Percentiles rank a stretch among this genome's conserved stretches.
phyloP scores from a whole-genome alignment of 2,113 vertebrate species.

The Xenus cinereus region DNA sequence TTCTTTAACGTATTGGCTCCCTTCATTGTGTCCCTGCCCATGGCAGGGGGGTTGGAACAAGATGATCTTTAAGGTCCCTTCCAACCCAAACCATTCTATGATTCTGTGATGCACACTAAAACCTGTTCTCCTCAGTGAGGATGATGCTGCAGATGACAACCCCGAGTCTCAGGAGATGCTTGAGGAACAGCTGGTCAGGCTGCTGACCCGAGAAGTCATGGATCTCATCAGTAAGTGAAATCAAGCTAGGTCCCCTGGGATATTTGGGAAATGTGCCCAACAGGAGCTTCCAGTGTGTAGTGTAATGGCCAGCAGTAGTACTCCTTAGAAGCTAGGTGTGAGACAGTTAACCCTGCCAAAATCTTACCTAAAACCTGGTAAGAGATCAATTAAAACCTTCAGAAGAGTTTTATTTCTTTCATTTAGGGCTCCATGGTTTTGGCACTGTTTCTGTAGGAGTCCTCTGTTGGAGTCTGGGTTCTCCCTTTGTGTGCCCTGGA shows the following conservation, averaged over 20 bases:
- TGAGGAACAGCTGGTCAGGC: constrained; percentile 89
- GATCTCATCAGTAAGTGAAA: constrained; percentile 90
- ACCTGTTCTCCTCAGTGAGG: constrained; percentile 70
- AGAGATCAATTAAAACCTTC: not conserved
- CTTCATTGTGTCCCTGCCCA: not conserved
- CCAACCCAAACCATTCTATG: too few species aligned
- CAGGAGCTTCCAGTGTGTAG: not conserved
- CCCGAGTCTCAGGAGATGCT: constrained; percentile 94
- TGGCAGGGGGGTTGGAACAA: too few species aligned
- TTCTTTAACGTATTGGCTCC: not conserved
- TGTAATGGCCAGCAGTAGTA: not conserved
- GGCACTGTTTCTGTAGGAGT: not conserved
- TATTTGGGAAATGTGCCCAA: not conserved
- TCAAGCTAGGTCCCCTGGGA: not conserved
- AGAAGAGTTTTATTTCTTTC: not conserved
- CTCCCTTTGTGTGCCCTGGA: not conserved
- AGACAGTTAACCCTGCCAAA: not conserved
- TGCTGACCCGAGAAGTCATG: constrained; percentile 92
- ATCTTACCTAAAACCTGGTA: not conserved
- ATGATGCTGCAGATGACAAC: constrained; percentile 84
- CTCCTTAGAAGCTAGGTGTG: not conserved
- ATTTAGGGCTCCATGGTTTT: not conserved
- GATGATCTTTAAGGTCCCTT: too few species aligned
- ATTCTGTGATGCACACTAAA: not conserved
- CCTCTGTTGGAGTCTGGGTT: not conserved